A percentile compares a stretch with the other conserved stretches of the same genome.
These are phyloP conservation scores for Phainopepla nitens DNA, from an alignment of 2,113 vertebrate genomes.

Conservation along the genomic window DNA sequence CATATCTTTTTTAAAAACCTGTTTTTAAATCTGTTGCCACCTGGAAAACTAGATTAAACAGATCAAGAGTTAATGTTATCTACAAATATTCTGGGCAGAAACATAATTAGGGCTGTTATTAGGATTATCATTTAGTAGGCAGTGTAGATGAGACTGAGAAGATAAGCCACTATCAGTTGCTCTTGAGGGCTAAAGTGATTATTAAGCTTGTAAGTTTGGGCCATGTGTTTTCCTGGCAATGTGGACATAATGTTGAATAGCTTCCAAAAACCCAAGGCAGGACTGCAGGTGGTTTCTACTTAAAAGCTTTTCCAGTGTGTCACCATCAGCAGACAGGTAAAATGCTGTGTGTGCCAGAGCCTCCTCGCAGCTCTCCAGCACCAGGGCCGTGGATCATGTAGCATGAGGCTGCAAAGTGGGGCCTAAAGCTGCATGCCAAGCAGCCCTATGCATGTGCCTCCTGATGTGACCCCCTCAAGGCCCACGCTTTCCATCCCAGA, in stretches of 20 bases:
- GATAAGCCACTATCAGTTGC: slow-evolving; percentile 61
- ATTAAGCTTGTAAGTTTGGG: slow-evolving; percentile 25
- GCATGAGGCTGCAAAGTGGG: not conserved
- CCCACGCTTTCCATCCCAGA: not conserved
- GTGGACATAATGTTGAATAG: slow-evolving; percentile 2
- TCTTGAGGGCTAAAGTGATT: slow-evolving; percentile 60
- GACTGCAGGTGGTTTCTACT: slow-evolving; percentile 16
- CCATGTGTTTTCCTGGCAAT: slow-evolving; percentile 42
- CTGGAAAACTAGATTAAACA: slow-evolving; percentile 78
- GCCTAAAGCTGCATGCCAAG: not conserved
- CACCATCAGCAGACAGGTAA: not conserved
- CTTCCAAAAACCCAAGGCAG: slow-evolving; percentile 36
- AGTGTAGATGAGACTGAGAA: slow-evolving; percentile 31
- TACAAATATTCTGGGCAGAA: slow-evolving; percentile 67
- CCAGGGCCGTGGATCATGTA: not conserved
- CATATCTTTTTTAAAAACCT: slow-evolving; percentile 70
- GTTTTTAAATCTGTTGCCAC: slow-evolving; percentile 75
- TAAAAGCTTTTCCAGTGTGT: not conserved
- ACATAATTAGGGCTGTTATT: slow-evolving; percentile 70
- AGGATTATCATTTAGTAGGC: slow-evolving; percentile 58
- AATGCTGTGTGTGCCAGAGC: not conserved
- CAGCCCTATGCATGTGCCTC: not conserved
- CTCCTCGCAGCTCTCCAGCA: not conserved
- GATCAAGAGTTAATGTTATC: slow-evolving; percentile 71
- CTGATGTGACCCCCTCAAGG: not conserved